Percentiles rank a stretch among this genome's conserved stretches.
These are phyloP conservation scores for Falco peregrinus DNA, from an alignment of 2,797 vertebrate genomes.

Conservation along the genomic window DNA sequence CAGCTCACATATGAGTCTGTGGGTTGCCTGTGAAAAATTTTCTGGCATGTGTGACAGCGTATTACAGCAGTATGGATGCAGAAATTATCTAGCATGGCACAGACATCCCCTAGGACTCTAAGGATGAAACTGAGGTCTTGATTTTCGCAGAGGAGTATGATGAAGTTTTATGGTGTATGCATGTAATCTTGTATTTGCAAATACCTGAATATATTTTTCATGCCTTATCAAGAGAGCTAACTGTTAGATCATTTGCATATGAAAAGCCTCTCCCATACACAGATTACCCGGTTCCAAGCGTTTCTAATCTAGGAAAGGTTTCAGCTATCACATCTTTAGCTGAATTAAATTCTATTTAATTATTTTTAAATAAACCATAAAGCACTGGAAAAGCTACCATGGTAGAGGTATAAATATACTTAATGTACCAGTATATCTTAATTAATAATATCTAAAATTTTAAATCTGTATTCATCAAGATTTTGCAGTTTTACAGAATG, in stretches of 20 bases:
- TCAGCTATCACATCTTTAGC: not conserved
- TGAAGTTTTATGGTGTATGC: not conserved
- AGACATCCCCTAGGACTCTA: not conserved
- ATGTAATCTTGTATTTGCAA: not conserved
- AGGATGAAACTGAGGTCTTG: not conserved
- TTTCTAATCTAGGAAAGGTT: not conserved
- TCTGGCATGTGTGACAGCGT: not conserved
- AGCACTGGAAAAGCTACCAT: not conserved
- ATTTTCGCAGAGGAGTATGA: not conserved
- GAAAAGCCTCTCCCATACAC: not conserved
- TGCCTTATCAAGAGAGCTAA: not conserved
- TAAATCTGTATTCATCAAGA: not conserved
- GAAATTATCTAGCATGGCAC: not conserved
- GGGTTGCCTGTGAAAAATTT: not conserved
- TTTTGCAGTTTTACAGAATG: not conserved
- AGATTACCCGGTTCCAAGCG: not conserved
- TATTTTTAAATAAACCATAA: not conserved
- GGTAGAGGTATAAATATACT: not conserved
- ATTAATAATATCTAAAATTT: not conserved
- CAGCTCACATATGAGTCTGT: not conserved
- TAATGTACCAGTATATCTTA: not conserved
- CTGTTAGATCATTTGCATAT: not conserved
- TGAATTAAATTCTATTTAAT: not conserved
- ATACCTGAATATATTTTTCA: not conserved
- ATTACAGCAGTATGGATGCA: not conserved